These are phyloP conservation scores for Protosalanx chinensis DNA, from an alignment of 2,797 vertebrate genomes.

Conservation along the genomic window DNA sequence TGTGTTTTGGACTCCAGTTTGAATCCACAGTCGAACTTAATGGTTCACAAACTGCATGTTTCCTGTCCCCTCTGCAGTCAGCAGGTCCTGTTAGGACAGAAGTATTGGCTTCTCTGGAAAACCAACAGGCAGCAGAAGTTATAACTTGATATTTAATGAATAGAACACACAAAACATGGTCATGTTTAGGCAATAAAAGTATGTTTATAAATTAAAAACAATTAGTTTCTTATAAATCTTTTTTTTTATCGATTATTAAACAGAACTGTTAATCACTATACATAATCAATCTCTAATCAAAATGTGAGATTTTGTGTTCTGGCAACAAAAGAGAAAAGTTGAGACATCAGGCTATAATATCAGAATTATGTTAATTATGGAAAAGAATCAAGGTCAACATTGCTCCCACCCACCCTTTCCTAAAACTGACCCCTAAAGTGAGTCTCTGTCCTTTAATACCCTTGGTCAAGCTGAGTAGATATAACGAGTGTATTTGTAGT, in stretches of 20 bases:
- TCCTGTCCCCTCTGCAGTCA: not conserved
- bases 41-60: not conserved
- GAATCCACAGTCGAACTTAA: not conserved
- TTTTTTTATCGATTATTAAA: conserved; percentile 50
- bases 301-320: conserved; percentile 44
- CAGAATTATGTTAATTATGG: conserved; percentile 29
- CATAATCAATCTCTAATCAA: conserved; percentile 46
- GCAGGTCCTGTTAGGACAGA: not conserved
- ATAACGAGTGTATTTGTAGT: not conserved
- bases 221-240: conserved; percentile 52
- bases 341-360: conserved; percentile 35
- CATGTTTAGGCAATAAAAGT: conserved; percentile 57
- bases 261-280: conserved; percentile 45
- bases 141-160: not conserved
- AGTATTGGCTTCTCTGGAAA: not conserved
- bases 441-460: not conserved
- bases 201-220: conserved; percentile 70
- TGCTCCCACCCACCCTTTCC: not conserved
- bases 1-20: not conserved
- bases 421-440: not conserved
- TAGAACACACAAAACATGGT: conserved; percentile 19
- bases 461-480: not conserved
- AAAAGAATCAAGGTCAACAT: conserved; percentile 1
- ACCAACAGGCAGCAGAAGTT: not conserved
- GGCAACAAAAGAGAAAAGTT: conserved; percentile 28